These are phyloP conservation scores for Entomyzon cyanotis DNA, from an alignment of 2,113 vertebrate species.

Conservation along the genomic window DNA sequence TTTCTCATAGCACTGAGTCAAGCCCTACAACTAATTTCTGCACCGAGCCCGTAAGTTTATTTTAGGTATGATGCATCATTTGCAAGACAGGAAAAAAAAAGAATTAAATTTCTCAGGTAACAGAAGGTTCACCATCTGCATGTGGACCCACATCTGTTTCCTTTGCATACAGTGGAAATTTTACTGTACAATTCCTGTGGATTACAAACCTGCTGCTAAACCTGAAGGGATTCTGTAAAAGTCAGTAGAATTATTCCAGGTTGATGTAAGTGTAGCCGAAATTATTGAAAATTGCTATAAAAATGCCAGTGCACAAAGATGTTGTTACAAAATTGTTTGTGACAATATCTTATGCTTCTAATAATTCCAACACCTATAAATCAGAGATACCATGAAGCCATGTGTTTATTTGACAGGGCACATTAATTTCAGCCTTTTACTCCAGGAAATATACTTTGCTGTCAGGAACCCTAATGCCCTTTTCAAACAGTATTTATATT, in stretches of 20 bases:
- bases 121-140: slow-evolving; percentile 14
- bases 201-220: neutral
- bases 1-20: neutral
- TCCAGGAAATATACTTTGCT: slow-evolving; percentile 30
- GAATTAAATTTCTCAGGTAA: neutral
- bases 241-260: neutral
- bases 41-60: neutral
- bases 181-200: neutral
- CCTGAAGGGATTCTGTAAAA: neutral
- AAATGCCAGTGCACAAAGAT: neutral
- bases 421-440: slow-evolving; percentile 52
- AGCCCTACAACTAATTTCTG: neutral
- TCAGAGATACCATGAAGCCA: neutral
- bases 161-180: neutral
- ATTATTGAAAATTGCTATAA: slow-evolving; percentile 1
- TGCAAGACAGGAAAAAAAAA: neutral
- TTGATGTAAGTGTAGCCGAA: neutral
- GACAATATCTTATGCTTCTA: neutral
- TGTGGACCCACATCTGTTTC: neutral
- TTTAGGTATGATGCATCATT: neutral
- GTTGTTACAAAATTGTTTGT: slow-evolving; percentile 13
- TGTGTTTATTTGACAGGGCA: slow-evolving; percentile 30
- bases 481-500: slow-evolving; percentile 46
- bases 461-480: neutral
- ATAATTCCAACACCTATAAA: neutral